These are phyloP conservation scores for Brachionus sp. DNA, from an alignment of 1,140 invertebrate species.

Conservation along the genomic window DNA sequence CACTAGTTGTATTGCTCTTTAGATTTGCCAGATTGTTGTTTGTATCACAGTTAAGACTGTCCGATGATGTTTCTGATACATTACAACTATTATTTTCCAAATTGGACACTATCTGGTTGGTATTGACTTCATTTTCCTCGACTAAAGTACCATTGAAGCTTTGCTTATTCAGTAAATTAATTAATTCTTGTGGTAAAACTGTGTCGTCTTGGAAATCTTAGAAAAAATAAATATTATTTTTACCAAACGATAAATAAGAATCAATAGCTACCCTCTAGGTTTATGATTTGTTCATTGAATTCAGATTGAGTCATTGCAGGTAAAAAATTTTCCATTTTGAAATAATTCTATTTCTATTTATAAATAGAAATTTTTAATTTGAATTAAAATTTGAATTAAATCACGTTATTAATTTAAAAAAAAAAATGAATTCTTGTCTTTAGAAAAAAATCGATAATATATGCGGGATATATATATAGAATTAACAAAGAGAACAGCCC, in stretches of 20 bases:
- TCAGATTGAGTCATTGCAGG: neutral
- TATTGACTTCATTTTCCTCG: neutral
- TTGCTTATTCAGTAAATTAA: conserved; percentile 1
- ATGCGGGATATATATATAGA: neutral
- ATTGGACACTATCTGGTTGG: neutral
- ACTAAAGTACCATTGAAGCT: conserved; percentile 6
- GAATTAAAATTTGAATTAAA: neutral
- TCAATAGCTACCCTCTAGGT: neutral
- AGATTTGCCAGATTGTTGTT: neutral
- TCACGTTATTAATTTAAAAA: conserved; percentile 7
- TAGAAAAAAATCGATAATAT: neutral
- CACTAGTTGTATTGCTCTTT: conserved; percentile 7
- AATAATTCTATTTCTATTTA: neutral
- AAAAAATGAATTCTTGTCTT: neutral
- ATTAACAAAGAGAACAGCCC: neutral
- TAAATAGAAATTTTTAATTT: neutral
- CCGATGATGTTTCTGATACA: neutral
- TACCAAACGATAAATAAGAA: neutral
- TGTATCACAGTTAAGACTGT: conserved; percentile 1
- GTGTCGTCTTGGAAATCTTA: conserved; percentile 16
- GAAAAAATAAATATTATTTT: neutral
- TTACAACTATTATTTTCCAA: conserved; percentile 13
- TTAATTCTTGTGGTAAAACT: conserved; percentile 10
- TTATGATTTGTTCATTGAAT: neutral
- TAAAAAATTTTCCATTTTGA: neutral